Base-by-base conservation (phyloP, 2,888 invertebrate species). In the Drosophila tripunctata region DNA sequence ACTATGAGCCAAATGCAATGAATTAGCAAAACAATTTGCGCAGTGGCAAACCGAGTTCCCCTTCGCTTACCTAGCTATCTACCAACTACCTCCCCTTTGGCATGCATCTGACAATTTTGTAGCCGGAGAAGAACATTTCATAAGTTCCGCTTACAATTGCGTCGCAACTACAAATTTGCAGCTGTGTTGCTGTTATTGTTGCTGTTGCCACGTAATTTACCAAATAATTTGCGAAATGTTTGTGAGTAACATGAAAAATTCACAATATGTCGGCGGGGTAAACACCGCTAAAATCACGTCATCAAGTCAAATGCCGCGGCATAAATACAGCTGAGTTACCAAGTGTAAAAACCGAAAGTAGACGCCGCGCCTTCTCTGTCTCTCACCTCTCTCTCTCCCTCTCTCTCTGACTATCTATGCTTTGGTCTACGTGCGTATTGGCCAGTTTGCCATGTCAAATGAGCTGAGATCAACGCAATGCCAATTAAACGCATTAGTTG, bases 151-250 rank as follows among this genome's bases (percentile, higher is more conserved):
- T 63, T 51, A 31, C 54, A 69, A 63, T 83, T 86, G 54, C 78
- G 58, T 7, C 24, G 62, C 52, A 48, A n/a, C n/a, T n/a, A n/a
- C n/a, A n/a, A n/a, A n/a, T n/a, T 64, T 64, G 52, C 45, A 38
- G 44, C 35, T 36, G 51, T 21, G 17, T 41, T 41, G 17, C 14
- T 56, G 14, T 33, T n/a, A 30, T 22, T 22, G 33, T 41, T 24
- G 57, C 27, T 50, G 52, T 52, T 57, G 62, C 57, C 61, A 63
- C 72, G 78, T 70, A 71, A 83, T 78, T 75, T 66, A 61, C 67
- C 50, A 73, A 78, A 71, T 66, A 56, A 67, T 82, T 87, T 84
- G 70, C 73, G 83, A 82, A 87, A 83, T 68, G 19, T 50, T 22
- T 48, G 47, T 75, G 67, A 62, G 52, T 66, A 66, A 66, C 70